Evolutionary conservation across 2,888 invertebrate species (phyloP).

Genomic region (Trichogramma evanescens): DNA sequence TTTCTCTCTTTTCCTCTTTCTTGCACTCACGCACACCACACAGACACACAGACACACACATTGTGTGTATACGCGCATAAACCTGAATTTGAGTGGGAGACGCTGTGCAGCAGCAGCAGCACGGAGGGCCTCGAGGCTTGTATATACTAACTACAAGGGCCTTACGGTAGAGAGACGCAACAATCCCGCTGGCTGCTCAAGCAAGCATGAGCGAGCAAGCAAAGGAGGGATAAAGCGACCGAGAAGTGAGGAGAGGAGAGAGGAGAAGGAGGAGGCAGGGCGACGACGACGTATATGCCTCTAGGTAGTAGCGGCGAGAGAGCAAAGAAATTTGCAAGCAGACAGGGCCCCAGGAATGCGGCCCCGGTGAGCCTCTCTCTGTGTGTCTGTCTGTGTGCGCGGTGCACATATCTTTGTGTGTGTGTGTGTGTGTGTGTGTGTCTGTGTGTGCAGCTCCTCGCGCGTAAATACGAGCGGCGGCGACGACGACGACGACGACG

Average conservation of each 20-base stretch:
- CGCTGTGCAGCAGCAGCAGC: conserved; percentile 27
- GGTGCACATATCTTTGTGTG: conserved; percentile 6
- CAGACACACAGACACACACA: too few relatives aligned
- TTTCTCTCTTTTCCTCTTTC: too few relatives aligned
- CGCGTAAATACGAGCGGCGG: too few relatives aligned
- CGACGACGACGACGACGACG: too few relatives aligned
- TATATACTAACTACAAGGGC: too few relatives aligned
- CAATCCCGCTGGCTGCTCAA: too few relatives aligned
- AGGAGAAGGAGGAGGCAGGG: conserved; percentile 8
- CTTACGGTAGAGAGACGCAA: too few relatives aligned
- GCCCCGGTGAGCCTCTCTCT: conserved; percentile 34
- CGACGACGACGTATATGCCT: conserved; percentile 12
- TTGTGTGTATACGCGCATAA: too few relatives aligned
- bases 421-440: conserved; percentile 37
- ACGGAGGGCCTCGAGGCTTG: conserved; percentile 3
- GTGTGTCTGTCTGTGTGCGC: conserved; percentile 46
- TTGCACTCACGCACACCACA: too few relatives aligned
- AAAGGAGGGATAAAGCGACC: conserved; percentile 24
- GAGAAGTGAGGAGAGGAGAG: conserved; percentile 11
- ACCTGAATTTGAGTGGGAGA: conserved; percentile 22
- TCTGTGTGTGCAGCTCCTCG: conserved; percentile 31
- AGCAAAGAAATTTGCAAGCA: not conserved
- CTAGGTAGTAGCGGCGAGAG: conserved; percentile 4
- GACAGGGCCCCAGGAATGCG: conserved; percentile 43
- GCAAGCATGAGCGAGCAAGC: not conserved